Evolutionary conservation across 2,797 vertebrate species (phyloP).

Genomic region (Myotis myotis): DNA sequence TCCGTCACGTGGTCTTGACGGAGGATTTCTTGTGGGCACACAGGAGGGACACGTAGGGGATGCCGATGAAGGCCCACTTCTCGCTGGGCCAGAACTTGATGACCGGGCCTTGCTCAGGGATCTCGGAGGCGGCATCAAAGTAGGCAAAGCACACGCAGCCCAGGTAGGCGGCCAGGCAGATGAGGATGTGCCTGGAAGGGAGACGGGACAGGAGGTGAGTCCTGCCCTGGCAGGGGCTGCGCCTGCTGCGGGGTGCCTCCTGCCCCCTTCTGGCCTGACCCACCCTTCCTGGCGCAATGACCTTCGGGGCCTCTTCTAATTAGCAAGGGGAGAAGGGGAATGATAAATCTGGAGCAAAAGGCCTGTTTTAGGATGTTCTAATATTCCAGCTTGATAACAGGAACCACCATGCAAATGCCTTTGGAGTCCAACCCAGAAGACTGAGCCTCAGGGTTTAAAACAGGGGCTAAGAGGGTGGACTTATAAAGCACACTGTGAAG

Average conservation of each 20-base stretch:
- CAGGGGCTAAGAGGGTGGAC: not conserved
- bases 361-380: not conserved
- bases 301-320: not conserved
- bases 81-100: slow-evolving; percentile 99
- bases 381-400: not conserved
- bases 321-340: not conserved
- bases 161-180: slow-evolving; percentile 96
- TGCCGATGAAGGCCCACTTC: slow-evolving; percentile 98
- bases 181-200: slow-evolving; percentile 94
- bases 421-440: not conserved
- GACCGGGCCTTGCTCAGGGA: slow-evolving; percentile 96
- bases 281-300: rapidly evolving
- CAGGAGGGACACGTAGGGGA: slow-evolving; percentile 95
- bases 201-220: not conserved
- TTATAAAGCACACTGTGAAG: not conserved
- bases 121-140: slow-evolving; percentile 95
- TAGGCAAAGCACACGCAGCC: slow-evolving; percentile 98
- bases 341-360: not conserved
- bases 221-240: not conserved
- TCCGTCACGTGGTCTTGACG: slow-evolving; percentile 93
- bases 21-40: slow-evolving; percentile 92
- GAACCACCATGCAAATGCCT: not conserved
- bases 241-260: not conserved
- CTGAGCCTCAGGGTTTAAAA: not conserved
- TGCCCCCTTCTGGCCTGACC: rapidly evolving